Evolutionary conservation across 2,888 invertebrate species (phyloP).

Genomic region (Cyrtodaria siliqua): DNA sequence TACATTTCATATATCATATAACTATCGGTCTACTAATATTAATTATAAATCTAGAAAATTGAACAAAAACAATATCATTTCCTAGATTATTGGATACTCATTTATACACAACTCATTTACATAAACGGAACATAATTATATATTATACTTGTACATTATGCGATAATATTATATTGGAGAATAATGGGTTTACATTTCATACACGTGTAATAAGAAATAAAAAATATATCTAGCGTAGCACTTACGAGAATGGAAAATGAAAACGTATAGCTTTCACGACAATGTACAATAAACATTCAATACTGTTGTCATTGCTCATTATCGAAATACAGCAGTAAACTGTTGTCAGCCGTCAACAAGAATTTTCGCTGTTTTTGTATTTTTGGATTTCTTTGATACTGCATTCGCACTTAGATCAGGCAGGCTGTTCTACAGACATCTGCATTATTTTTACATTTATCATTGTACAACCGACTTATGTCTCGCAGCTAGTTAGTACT

Average conservation of each 20-base stretch:
- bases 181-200: too few relatives aligned
- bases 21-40: too few relatives aligned
- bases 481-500: not conserved
- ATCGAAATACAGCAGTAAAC: too few relatives aligned
- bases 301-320: not conserved
- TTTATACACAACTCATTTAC: not conserved
- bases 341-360: too few relatives aligned
- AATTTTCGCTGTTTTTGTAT: too few relatives aligned
- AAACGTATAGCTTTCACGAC: slow-evolving; percentile 1
- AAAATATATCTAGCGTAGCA: slow-evolving; percentile 46
- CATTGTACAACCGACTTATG: too few relatives aligned
- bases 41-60: not conserved
- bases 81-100: not conserved
- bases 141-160: not conserved
- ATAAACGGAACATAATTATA: not conserved
- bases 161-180: too few relatives aligned
- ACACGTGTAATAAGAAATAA: slow-evolving; percentile 13
- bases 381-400: too few relatives aligned
- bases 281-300: slow-evolving; percentile 5
- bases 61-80: not conserved
- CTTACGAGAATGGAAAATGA: slow-evolving; percentile 28
- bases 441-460: not conserved
- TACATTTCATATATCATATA: too few relatives aligned
- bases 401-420: too few relatives aligned
- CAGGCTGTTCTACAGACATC: too few relatives aligned